Conservation (phyloP, 2,888 invertebrate species). For the Ormyrus thymus region DNA sequence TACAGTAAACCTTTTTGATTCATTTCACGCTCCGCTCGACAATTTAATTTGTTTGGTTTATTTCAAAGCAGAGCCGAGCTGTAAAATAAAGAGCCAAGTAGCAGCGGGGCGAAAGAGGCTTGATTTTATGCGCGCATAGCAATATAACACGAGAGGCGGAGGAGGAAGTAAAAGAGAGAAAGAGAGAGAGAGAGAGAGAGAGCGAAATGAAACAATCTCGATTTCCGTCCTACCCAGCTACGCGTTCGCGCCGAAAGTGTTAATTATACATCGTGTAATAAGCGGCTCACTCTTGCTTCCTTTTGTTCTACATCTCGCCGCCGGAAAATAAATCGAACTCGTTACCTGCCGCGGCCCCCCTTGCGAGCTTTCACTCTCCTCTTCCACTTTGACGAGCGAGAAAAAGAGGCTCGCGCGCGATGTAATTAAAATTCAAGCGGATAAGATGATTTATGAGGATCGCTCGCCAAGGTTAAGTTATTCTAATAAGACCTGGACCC, state of each 20-base stretch:
- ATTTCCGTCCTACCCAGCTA: slow-evolving; percentile 44
- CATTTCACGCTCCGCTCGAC: slow-evolving; percentile 22
- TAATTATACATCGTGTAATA: slow-evolving; percentile 55
- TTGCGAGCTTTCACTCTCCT: slow-evolving; percentile 53
- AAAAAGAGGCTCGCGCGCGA: slow-evolving; percentile 37
- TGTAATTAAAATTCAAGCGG: slow-evolving; percentile 56
- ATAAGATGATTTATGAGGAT: slow-evolving; percentile 57
- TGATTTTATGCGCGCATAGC: slow-evolving; percentile 11
- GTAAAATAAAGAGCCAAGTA: neutral
- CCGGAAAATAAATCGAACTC: slow-evolving; percentile 50
- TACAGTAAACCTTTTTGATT: neutral
- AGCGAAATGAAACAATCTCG: slow-evolving; percentile 49
- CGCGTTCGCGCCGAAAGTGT: slow-evolving; percentile 52
- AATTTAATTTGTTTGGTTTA: slow-evolving; percentile 33
- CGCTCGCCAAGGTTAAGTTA: slow-evolving; percentile 53
- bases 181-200: neutral
- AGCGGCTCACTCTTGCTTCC: slow-evolving; percentile 25
- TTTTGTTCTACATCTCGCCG: slow-evolving; percentile 18
- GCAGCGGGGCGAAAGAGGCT: neutral
- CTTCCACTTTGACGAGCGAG: slow-evolving; percentile 50
- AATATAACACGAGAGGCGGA: no score
- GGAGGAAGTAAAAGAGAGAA: slow-evolving; percentile 14
- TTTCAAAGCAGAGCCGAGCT: neutral
- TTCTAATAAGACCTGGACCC: slow-evolving; percentile 48
- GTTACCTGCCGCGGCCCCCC: slow-evolving; percentile 31